Evolutionary conservation across 2,888 invertebrate species (phyloP).

Genomic region (Ophraella communa): DNA sequence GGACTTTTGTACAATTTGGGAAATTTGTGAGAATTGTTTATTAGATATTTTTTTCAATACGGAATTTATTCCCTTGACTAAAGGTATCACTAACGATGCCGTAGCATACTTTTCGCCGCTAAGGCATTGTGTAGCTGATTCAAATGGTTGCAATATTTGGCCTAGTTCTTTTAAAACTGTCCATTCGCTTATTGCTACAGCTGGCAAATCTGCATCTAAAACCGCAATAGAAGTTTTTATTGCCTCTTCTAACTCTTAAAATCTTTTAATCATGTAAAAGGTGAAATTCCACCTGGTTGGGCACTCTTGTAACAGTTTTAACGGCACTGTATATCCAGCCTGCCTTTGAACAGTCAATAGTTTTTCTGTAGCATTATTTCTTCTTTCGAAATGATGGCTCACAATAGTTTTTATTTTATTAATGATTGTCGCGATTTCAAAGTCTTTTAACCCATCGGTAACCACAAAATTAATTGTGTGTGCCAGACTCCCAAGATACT

Average conservation of each 20-base stretch:
- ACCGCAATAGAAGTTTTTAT: conserved; percentile 39
- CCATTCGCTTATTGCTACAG: conserved; percentile 31
- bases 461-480: conserved; percentile 26
- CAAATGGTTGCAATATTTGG: conserved; percentile 40
- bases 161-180: conserved; percentile 37
- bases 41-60: conserved; percentile 4
- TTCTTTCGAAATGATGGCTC: conserved; percentile 27
- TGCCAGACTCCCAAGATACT: background rate
- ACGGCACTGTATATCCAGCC: conserved; percentile 13
- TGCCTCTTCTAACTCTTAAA: conserved; percentile 32
- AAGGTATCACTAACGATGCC: conserved; percentile 37
- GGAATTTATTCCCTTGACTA: conserved; percentile 27
- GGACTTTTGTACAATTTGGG: conserved; percentile 25
- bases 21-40: conserved; percentile 25
- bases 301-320: conserved; percentile 37
- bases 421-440: background rate
- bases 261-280: conserved; percentile 31
- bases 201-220: conserved; percentile 28
- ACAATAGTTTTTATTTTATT: conserved; percentile 29
- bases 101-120: conserved; percentile 42
- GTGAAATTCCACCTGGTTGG: conserved; percentile 41
- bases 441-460: conserved; percentile 5
- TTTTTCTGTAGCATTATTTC: conserved; percentile 18
- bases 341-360: conserved; percentile 22
- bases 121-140: conserved; percentile 40